Percentiles rank a stretch among this genome's conserved stretches.
Conservation (phyloP, 2,888 invertebrate genomes). For the Acanthosepion pharaonis region DNA sequence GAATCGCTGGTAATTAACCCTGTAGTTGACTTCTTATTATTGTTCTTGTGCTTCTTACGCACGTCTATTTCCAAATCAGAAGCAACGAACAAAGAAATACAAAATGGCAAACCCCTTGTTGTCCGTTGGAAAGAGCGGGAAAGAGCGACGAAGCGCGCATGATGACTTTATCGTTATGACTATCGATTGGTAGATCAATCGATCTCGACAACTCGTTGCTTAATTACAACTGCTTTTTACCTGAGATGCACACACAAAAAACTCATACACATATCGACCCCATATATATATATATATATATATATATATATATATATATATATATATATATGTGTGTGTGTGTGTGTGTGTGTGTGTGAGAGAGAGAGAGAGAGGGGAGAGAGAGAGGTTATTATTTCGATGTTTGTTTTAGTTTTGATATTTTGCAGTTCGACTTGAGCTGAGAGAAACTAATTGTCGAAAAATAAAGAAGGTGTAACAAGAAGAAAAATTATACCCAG, state of each 20-base stretch:
- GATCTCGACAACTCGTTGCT: too few species aligned
- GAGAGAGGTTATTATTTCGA: too few species aligned
- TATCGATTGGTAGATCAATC: too few species aligned
- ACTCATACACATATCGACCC: too few species aligned
- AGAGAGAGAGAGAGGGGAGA: too few species aligned
- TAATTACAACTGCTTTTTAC: too few species aligned
- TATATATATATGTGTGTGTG: background rate
- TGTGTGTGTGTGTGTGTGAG: background rate
- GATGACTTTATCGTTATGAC: background rate
- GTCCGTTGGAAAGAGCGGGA: background rate
- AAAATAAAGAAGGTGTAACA: too few species aligned
- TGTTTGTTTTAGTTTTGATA: too few species aligned
- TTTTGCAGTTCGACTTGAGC: too few species aligned
- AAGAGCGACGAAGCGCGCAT: background rate
- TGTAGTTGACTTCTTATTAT: background rate
- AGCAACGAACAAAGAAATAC: background rate
- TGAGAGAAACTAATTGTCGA: background rate
- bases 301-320: conserved; percentile 10
- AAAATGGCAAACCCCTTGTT: background rate
- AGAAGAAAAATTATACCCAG: background rate
- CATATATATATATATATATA: background rate
- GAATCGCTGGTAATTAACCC: background rate
- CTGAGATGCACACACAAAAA: too few species aligned
- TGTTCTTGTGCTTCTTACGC: conserved; percentile 1
- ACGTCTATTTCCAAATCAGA: background rate